Evolutionary conservation across 2,888 invertebrate species (phyloP).

Genomic region (Sturmia bella): DNA sequence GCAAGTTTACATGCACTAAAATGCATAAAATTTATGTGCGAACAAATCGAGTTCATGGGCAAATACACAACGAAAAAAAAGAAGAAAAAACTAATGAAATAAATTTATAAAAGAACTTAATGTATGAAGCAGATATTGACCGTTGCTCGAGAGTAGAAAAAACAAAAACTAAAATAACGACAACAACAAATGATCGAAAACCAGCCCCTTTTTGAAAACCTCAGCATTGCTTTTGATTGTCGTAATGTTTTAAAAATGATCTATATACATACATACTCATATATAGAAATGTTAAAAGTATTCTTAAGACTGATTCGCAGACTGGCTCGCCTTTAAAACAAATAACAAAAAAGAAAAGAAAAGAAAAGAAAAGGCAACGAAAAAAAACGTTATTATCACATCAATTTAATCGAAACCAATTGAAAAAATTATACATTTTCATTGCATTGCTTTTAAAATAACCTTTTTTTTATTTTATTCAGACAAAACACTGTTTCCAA

Average conservation of each 20-base stretch:
- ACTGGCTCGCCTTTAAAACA: constrained; percentile 33
- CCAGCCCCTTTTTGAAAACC: constrained; percentile 61
- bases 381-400: constrained; percentile 41
- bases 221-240: constrained; percentile 30
- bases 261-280: no score
- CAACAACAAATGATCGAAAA: constrained; percentile 41
- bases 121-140: constrained; percentile 47
- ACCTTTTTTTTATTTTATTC: constrained; percentile 31
- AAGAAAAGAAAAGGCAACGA: neutral
- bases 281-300: constrained; percentile 35
- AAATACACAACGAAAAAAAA: constrained; percentile 38
- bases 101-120: neutral
- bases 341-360: neutral
- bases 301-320: constrained; percentile 51
- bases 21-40: constrained; percentile 62
- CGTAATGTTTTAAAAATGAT: constrained; percentile 44
- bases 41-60: constrained; percentile 68
- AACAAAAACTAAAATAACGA: neutral
- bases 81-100: constrained; percentile 20
- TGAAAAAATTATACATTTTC: constrained; percentile 58
- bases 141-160: constrained; percentile 42
- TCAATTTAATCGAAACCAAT: constrained; percentile 62
- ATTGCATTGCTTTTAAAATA: constrained; percentile 50
- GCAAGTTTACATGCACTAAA: constrained; percentile 59
- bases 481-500: constrained; percentile 47